Evolutionary conservation across 2,113 vertebrate species (phyloP), one percentile per base, ranked within the genome.

Genomic region (Rhea americana): DNA sequence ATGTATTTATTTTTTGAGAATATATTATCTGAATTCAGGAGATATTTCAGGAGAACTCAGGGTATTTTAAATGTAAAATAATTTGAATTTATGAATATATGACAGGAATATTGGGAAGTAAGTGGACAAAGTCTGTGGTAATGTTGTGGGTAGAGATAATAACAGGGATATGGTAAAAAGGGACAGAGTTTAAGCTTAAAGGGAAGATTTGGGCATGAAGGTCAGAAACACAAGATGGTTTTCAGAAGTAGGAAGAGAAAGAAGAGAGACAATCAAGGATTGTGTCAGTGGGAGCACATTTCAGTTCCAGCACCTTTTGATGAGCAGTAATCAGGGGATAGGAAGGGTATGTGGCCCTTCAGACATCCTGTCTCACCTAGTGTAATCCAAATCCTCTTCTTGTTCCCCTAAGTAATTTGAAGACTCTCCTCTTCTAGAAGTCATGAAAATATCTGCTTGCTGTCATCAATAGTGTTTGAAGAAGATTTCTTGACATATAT

Each of bases 401-500:
- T 85, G 17, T 56, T 79, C 50, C 71, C 12, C 8, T 12, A 5
- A 18, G 7, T 47, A 79, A 72, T 68, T 9, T 45, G 9, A 82
- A 74, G 28, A 28, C 20, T 61, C 11, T 68, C 41, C 63, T 78
- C 37, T 89, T 37, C 26, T 35, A 28, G 45, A 26, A 55, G 30
- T 16, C 48, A 45, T 50, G n/a, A 82, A 55, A 5, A 21, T 22
- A 35, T 2, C 0, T 1, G 15, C 37, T 77, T 77, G 25, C 9
- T 65, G 21, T 91, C 26, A 15, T 50, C 30, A 75, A 21, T 28
- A 67, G 4, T 24, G 2, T 47, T 26, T 84, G 30, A 70, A 47
- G 20, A 62, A 78, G 15, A 5, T 24, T 85, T 68, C 17, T 73
- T 20, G 6, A 28, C 32, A 43, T 20, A 12, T 30, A 30, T 30